Base-by-base conservation (phyloP, 2,888 invertebrate genomes). In the Neelides folsomi region DNA sequence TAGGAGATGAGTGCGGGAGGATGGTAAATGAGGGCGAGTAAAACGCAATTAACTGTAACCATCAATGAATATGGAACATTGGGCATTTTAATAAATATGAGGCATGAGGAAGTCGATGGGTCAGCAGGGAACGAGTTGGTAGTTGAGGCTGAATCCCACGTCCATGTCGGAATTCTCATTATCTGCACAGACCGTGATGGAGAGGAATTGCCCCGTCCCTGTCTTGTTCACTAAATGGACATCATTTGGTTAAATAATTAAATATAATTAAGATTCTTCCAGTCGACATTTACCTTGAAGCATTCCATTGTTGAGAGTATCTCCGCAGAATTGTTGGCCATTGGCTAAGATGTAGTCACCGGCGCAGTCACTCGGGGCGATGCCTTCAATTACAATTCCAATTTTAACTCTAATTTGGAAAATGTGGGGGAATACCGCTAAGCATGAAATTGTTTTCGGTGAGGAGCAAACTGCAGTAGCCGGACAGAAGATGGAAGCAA, bases 101-200 rank as follows among this genome's bases (percentile, higher is more conserved):
- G 3, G 27, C 3, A 27, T 27, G 27, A 41, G 48, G 18, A 18
- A 48, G 41, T 13, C 34, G 19, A 9, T 39, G 15, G 12, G n/a
- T 40, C 38, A 41, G 47, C 86, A 87, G 3, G 79, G 75, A 49
- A 77, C 67, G 70, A 86, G 82, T 40, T 78, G 73, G 68, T 82
- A 87, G 4, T 74, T 69, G 12, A 87, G 70, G 8, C 79, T 77
- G 69, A 86, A 87, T 13, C 87, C 87, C 55, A 59, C 15, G 35
- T 62, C 58, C 62, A 60, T 58, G 18, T 60, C 60, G 4, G 56
- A 42, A 27, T 62, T 60, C 10, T 39, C 37, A 9, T 5, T 48
- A 42, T 53, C 54, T 10, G 56, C 48, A 35, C 62, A 62, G 9
- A 57, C 19, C 35, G 41, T 45, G 1, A 60, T 52, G 12, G 46